Base-by-base conservation (phyloP, 53 echinoderm and acorn worm species). In the Hippasteria phrygiana region DNA sequence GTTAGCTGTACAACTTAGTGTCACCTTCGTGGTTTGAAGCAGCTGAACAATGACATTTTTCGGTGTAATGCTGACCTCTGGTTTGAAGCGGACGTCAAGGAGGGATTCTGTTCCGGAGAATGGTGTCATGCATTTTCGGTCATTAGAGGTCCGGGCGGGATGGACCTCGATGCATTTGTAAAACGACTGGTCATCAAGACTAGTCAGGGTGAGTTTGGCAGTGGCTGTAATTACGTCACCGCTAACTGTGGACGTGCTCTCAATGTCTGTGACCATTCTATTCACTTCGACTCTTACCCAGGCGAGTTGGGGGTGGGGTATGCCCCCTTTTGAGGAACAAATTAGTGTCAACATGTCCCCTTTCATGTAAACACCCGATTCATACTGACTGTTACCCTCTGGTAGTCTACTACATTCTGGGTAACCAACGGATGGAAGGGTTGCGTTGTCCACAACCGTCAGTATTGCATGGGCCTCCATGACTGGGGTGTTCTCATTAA, bases 291-390 rank as follows among this genome's bases (percentile, higher is more conserved):
- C 39, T 31, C 71, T 88, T 34, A 55, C 80, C 87, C 87, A 87
- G 31, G 87, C 46, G 27, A 79, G 78, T 62, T 48, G 22, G 8
- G 91, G 39, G 12, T 71, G 51, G 6, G 91, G 91, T 10, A 91
- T 62, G 18, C 91, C 91, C 14, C 83, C 88, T 37, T 41, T 29
- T 9, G 80, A 78, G 10, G 29, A 43, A 37, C 91, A 91, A 3
- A 43, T 43, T 17, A 91, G 46, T 1, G 45, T 55, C 22, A 91
- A 36, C n/a, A 41, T 46, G 26, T 91, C 91, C 2, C 72, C 88
- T 45, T 77, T 70, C 31, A 27, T 87, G 73, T 80, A 90, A 6
- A 54, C 38, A 0, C 80, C 40, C 4, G 9, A 1, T 20, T 12
- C 4, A 24, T 33, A 55, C 5, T 18, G 33, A 8, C 22, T 26